These are phyloP conservation scores for Porites rus DNA, from an alignment of 92 coral and sea anemone genomes.

Conservation along the genomic window DNA sequence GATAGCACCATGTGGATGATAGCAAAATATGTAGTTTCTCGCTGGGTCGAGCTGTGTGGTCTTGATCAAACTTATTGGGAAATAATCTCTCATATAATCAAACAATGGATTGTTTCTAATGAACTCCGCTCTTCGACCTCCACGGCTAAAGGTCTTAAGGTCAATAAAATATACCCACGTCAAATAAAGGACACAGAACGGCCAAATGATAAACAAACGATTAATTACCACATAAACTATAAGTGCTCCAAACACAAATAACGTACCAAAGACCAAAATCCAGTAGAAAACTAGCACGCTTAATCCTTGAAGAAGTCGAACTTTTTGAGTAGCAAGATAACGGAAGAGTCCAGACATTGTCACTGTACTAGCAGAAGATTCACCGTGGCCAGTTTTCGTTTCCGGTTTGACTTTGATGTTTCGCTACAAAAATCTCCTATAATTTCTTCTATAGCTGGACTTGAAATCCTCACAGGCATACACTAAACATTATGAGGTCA, in stretches of 20 bases:
- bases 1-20: constrained; percentile 88
- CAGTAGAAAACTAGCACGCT: constrained; percentile 26
- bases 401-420: too few species aligned
- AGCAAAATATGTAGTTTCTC: constrained; percentile 65
- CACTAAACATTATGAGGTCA: too few species aligned
- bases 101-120: constrained; percentile 48
- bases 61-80: constrained; percentile 62
- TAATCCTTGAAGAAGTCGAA: constrained; percentile 12
- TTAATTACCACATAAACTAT: not conserved
- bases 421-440: too few species aligned
- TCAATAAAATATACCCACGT: constrained; percentile 55
- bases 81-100: constrained; percentile 58
- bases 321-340: not conserved
- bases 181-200: constrained; percentile 46
- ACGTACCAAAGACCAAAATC: constrained; percentile 5
- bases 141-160: constrained; percentile 51
- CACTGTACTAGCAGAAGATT: not conserved
- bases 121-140: constrained; percentile 59
- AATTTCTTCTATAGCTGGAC: too few species aligned
- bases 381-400: too few species aligned
- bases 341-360: not conserved
- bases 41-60: constrained; percentile 49
- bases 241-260: constrained; percentile 18
- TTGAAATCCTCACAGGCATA: too few species aligned
- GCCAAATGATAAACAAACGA: constrained; percentile 17